Conservation (phyloP, 2,113 vertebrate genomes). For the Platichthys stellatus region DNA sequence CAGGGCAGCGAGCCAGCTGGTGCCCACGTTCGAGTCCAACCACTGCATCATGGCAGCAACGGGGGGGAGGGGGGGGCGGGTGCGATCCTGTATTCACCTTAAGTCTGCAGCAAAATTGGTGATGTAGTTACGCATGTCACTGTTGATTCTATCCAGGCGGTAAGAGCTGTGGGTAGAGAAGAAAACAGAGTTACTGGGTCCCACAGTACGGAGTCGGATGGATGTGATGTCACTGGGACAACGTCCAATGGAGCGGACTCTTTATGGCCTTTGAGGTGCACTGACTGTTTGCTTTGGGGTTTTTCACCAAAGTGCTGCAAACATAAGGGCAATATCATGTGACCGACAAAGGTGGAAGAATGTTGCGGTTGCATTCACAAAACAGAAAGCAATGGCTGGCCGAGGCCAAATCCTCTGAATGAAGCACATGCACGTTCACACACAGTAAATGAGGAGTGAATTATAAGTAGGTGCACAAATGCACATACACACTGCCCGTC, state of each 20-base stretch:
- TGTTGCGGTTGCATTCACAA: slow-evolving; percentile 2
- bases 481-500: background rate
- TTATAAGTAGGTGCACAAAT: slow-evolving; percentile 9
- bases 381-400: slow-evolving; percentile 12
- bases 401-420: slow-evolving; percentile 31
- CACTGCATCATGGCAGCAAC: slow-evolving; percentile 66
- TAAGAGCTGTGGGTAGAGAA: slow-evolving; percentile 84
- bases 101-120: slow-evolving; percentile 87
- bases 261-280: slow-evolving; percentile 30
- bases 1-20: slow-evolving; percentile 66
- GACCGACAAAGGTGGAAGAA: slow-evolving; percentile 7
- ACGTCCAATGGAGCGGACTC: slow-evolving; percentile 30
- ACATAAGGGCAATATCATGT: slow-evolving; percentile 65
- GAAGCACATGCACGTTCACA: slow-evolving; percentile 25
- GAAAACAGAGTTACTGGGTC: slow-evolving; percentile 73
- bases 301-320: slow-evolving; percentile 68
- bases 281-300: slow-evolving; percentile 73
- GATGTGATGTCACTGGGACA: slow-evolving; percentile 44
- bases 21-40: slow-evolving; percentile 47
- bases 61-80: slow-evolving; percentile 24
- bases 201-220: slow-evolving; percentile 52
- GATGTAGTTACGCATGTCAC: slow-evolving; percentile 87
- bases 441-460: slow-evolving; percentile 20
- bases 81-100: slow-evolving; percentile 80
- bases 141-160: slow-evolving; percentile 86